Base-by-base conservation (phyloP, 2,888 invertebrate species). In the Heliconius sara region DNA sequence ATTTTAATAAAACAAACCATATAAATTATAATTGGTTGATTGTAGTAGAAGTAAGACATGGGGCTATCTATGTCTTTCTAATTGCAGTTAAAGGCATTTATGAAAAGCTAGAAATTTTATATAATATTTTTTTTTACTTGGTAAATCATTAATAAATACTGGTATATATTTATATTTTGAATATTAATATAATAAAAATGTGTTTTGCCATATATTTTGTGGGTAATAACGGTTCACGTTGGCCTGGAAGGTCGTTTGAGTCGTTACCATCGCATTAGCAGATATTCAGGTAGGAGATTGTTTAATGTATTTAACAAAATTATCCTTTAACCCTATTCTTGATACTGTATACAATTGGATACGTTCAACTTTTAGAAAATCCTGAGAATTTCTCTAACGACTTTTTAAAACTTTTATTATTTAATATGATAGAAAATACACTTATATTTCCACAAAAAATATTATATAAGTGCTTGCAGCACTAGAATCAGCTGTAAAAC, bases 221-320 rank as follows among this genome's bases (percentile, higher is more conserved):
- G 27, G 43, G 70, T 19, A 70, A 43, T 19, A 70, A 43, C 27
- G 70, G 27, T 47, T 70, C 25, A 25, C 25, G 25, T 25, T 27
- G n/a, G 43, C 43, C 3, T 43, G 70, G 70, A 70, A 70, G 70
- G 70, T 70, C 70, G 70, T 70, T 70, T 70, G 70, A 70, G 43
- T 47, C 70, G 43, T 70, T 70, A 70, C 25, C 47, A 70, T 70
- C 70, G 70, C 70, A 70, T 70, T 70, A 70, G 70, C 43, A 70
- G 70, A 47, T 70, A 47, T 70, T 43, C 25, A 47, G 70, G 70
- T 70, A 47, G 70, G 25, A 70, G 43, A 25, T 27, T 43, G 25
- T 70, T 70, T 47, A 47, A 70, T 70, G 16, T 70, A 47, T 70
- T 43, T 70, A 70, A 25, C 43, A 47, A 47, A 70, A 47, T 70